phyloP scores from a whole-genome alignment of 2,888 invertebrate genomes.

The Neocrepidodera transversa region DNA sequence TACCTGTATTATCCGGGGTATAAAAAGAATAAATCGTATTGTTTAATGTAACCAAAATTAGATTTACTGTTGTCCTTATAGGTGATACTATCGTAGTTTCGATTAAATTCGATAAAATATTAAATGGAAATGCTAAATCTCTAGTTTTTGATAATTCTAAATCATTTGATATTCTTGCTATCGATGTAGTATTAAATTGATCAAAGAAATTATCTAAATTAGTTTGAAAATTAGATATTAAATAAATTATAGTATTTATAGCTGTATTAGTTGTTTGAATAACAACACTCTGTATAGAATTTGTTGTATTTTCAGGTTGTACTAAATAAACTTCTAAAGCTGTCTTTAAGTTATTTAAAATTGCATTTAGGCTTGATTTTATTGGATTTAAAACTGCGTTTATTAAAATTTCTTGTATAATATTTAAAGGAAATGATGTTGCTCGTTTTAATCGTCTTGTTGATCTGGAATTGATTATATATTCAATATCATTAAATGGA shows the following conservation, averaged over 20 bases:
- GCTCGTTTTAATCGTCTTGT: not conserved
- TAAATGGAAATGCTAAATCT: not conserved
- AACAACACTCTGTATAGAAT: not conserved
- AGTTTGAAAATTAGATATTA: not conserved
- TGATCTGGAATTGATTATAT: not conserved
- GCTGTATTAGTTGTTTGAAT: not conserved
- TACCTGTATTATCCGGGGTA: not conserved
- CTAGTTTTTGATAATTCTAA: not conserved
- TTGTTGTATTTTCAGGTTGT: not conserved
- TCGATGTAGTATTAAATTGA: not conserved
- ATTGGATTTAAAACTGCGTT: slow-evolving; percentile 1
- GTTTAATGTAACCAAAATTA: slow-evolving; percentile 1
- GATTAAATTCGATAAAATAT: not conserved
- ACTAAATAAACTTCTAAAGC: not conserved
- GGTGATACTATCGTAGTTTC: slow-evolving; percentile 1
- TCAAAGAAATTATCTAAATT: not conserved
- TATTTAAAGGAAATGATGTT: not conserved
- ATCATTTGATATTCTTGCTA: not conserved
- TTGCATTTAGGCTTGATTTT: not conserved
- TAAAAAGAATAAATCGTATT: slow-evolving; percentile 7
- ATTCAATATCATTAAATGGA: not conserved
- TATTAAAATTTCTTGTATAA: not conserved
- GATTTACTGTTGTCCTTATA: slow-evolving; percentile 4
- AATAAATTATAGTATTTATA: not conserved
- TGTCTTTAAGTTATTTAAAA: not conserved